phyloP scores from a whole-genome alignment of 1,140 invertebrate species.

The Octopus bimaculoides region DNA sequence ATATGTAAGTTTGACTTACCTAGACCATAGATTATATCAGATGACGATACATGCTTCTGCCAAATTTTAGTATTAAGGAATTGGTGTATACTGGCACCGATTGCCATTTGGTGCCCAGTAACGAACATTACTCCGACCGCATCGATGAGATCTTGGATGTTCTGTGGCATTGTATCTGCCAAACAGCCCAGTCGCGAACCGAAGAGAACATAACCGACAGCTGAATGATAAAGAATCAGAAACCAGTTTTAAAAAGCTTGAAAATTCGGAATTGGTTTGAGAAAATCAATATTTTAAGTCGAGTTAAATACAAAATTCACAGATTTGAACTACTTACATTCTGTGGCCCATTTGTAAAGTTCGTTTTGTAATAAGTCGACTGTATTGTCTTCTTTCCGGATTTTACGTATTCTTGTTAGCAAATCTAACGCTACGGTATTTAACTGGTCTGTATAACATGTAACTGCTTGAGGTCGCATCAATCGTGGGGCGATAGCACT shows the following conservation, averaged over 20 bases:
- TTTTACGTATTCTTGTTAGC: conserved; percentile 26
- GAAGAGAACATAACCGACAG: conserved; percentile 32
- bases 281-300: no score
- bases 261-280: no score
- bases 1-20: conserved; percentile 23
- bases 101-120: conserved; percentile 38
- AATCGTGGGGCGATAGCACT: conserved; percentile 29
- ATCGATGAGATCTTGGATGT: conserved; percentile 33
- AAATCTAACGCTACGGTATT: conserved; percentile 29
- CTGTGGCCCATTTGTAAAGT: conserved; percentile 39
- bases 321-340: conserved; percentile 29
- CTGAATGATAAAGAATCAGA: conserved; percentile 26
- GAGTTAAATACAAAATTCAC: no score
- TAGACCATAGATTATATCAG: conserved; percentile 37
- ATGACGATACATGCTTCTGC: conserved; percentile 35
- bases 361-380: conserved; percentile 33
- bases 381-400: conserved; percentile 21
- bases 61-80: conserved; percentile 35
- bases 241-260: background rate
- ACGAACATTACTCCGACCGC: conserved; percentile 37
- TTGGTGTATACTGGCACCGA: conserved; percentile 36
- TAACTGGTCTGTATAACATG: conserved; percentile 26
- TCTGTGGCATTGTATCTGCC: conserved; percentile 26
- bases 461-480: conserved; percentile 27
- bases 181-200: conserved; percentile 36